Conservation (phyloP, 2,888 invertebrate genomes). For the Drosophila meridionalis region DNA sequence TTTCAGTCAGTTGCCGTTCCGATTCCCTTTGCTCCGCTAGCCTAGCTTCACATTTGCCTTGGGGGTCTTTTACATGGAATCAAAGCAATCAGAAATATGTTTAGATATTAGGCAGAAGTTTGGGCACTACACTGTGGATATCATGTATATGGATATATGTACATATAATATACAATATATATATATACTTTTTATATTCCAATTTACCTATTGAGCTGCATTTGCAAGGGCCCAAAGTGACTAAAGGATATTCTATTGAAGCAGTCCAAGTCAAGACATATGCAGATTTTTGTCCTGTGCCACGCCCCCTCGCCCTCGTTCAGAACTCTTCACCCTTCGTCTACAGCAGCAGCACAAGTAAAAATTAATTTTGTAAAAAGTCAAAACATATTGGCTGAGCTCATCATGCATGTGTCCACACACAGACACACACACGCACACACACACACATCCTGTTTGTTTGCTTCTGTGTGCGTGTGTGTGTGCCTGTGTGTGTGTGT, state of each 20-base stretch:
- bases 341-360: slow-evolving; percentile 38
- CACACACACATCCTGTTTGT: slow-evolving; percentile 18
- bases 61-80: slow-evolving; percentile 2
- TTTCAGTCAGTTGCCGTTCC: neutral
- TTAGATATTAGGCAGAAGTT: slow-evolving; percentile 13
- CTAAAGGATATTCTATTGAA: neutral
- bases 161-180: neutral
- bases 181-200: too few species aligned
- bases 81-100: slow-evolving; percentile 19
- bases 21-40: neutral
- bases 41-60: neutral
- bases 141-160: neutral
- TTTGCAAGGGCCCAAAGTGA: slow-evolving; percentile 19
- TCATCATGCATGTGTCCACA: slow-evolving; percentile 48
- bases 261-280: slow-evolving; percentile 15
- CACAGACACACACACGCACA: slow-evolving; percentile 8
- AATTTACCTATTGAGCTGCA: slow-evolving; percentile 49
- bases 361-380: slow-evolving; percentile 69
- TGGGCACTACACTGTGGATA: neutral
- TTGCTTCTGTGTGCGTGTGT: slow-evolving; percentile 25
- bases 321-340: neutral
- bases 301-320: neutral
- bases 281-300: slow-evolving; percentile 39
- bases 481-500: slow-evolving; percentile 29
- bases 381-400: slow-evolving; percentile 67